A percentile compares a stretch with the other conserved stretches of the same genome.
Conservation (phyloP, 2,797 vertebrate species). For the Menidia menidia region DNA sequence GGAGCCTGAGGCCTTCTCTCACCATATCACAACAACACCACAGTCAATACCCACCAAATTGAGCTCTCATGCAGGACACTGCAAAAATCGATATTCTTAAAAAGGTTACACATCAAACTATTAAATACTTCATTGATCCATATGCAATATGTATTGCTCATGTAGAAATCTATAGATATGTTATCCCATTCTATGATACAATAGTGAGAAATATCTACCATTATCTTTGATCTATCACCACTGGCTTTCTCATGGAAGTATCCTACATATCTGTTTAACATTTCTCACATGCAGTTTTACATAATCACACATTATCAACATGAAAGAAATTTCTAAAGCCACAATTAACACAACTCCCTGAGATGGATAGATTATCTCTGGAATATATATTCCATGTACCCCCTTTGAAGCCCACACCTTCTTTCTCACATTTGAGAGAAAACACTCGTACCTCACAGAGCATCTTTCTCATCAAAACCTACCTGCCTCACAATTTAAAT, state of each 20-base stretch:
- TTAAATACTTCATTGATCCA: constrained; percentile 85
- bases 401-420: constrained; percentile 68
- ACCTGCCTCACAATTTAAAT: constrained; percentile 44
- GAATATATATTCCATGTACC: constrained; percentile 50
- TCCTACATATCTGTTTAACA: constrained; percentile 51
- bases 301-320: constrained; percentile 45
- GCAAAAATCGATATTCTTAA: constrained; percentile 85
- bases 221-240: constrained; percentile 56
- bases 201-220: constrained; percentile 43
- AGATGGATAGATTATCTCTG: constrained; percentile 66
- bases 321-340: constrained; percentile 26
- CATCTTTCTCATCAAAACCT: constrained; percentile 53
- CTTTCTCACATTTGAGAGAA: constrained; percentile 62
- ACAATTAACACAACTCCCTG: constrained; percentile 36
- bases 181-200: constrained; percentile 53
- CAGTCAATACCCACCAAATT: constrained; percentile 85
- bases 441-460: constrained; percentile 43
- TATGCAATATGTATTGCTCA: constrained; percentile 65
- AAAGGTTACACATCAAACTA: constrained; percentile 88
- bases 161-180: constrained; percentile 69
- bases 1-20: constrained; percentile 79
- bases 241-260: constrained; percentile 39
- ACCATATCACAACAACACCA: constrained; percentile 83
- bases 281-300: constrained; percentile 43
- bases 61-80: constrained; percentile 80